These are phyloP conservation scores for Bolinopsis microptera DNA, from an alignment of 37 sponge, comb jelly and placozoan genomes.

Conservation along the genomic window DNA sequence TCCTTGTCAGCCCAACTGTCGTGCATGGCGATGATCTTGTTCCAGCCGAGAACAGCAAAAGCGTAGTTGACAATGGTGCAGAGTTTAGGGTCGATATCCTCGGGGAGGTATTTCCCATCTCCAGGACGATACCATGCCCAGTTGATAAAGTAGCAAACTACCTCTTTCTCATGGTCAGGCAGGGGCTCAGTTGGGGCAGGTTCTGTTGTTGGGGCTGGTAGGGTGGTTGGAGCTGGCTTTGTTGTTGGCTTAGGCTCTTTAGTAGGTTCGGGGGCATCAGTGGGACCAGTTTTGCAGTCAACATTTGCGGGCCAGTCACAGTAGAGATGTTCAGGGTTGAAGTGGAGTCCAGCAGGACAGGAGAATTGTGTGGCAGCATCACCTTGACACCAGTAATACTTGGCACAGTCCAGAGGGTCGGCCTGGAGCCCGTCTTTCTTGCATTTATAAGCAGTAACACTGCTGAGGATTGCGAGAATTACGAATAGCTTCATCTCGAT, in stretches of 20 bases:
- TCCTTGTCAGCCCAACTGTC: conserved; percentile 5
- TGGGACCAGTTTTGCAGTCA: neutral
- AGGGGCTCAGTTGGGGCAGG: conserved; percentile 30
- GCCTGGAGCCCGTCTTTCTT: neutral
- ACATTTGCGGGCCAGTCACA: neutral
- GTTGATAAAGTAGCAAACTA: conserved; percentile 22
- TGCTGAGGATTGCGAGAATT: neutral
- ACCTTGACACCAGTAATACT: neutral
- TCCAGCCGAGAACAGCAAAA: neutral
- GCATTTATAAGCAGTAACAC: neutral
- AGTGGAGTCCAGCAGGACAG: neutral
- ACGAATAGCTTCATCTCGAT: neutral
- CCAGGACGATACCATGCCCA: conserved; percentile 18
- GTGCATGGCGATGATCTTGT: neutral
- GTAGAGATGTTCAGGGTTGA: neutral
- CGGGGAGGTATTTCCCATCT: neutral
- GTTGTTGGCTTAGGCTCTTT: neutral
- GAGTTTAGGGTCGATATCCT: neutral
- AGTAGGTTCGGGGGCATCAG: neutral
- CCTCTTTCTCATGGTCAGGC: neutral
- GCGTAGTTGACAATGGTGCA: conserved; percentile 32
- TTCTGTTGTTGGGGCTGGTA: neutral
- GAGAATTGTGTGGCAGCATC: neutral
- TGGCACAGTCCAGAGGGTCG: neutral
- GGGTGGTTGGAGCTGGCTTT: neutral